These are phyloP conservation scores for human DNA, from an alignment of 2,113 vertebrate genomes.

Conservation along the genomic window GRCh38 chr1:29239001-29239500, in stretches of 20 bases:
- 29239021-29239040: not conserved
- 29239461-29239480: not conserved
- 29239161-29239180: not conserved
- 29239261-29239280: too few relatives aligned
- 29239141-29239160: not conserved
- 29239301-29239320: conserved; percentile 28
- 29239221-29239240: not conserved
- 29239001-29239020: not conserved
- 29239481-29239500: not conserved
- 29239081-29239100: not conserved
- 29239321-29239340: not conserved
- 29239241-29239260: not conserved
- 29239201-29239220: not conserved
- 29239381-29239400: conserved; percentile 60
- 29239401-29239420: conserved; percentile 72
- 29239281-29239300: not conserved
- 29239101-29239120: conserved; percentile 7
- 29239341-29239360: conserved; percentile 51
- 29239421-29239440: conserved; percentile 57
- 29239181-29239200: not conserved
- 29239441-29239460: not conserved
- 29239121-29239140: not conserved
- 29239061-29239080: not conserved
- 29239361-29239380: conserved; percentile 67
- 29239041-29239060: not conserved